Evolutionary conservation across 2,797 vertebrate species (phyloP), one percentile per base, ranked within the genome.

Genomic region (Alectoris magna): DNA sequence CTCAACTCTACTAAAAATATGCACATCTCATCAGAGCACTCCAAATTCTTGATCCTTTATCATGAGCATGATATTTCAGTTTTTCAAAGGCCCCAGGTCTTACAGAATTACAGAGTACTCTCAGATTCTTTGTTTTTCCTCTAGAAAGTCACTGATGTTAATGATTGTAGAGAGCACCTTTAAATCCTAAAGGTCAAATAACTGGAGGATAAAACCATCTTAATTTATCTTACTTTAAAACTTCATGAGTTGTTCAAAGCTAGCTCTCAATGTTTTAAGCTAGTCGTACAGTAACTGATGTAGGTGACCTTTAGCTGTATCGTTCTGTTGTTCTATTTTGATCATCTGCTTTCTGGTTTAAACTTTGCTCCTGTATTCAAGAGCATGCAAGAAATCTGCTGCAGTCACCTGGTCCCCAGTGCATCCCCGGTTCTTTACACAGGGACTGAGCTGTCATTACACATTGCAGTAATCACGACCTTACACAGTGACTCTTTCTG

Each of bases 81-180:
- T 77, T 77, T 91, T 69, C 21, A 62, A 36, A 93, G 83, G 24
- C 8, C 10, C 5, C 12, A 67, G 24, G 39, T 66, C 14, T 75
- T 81, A 41, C 27, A 43, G 44, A 38, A 67, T 41, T 64, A 6
- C 8, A 41, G 39, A 76, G 60, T 19, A 91, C 56, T 53, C 19
- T 68, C 48, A 39, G 36, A 17, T 26, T 14, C 6, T 1, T 0
- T 3, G 14, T 63, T 39, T 11, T 2, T 17, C 2, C 6, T 53
- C 34, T 56, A 43, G 58, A 43, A 79, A 64, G 10, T 16, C n/a
- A 36, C 8, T 46, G 34, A 56, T 41, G 17, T 48, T 79, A 48
- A 24, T 46, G 6, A 44, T 19, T 51, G 2, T 3, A 51, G 12
- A 87, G 6, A 83, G 7, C 21, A 58, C 2, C 22, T 81, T 79